Percentiles rank a stretch among this genome's conserved stretches.
Conservation (phyloP, 2,797 vertebrate species). For the Acanthopagrus latus region DNA sequence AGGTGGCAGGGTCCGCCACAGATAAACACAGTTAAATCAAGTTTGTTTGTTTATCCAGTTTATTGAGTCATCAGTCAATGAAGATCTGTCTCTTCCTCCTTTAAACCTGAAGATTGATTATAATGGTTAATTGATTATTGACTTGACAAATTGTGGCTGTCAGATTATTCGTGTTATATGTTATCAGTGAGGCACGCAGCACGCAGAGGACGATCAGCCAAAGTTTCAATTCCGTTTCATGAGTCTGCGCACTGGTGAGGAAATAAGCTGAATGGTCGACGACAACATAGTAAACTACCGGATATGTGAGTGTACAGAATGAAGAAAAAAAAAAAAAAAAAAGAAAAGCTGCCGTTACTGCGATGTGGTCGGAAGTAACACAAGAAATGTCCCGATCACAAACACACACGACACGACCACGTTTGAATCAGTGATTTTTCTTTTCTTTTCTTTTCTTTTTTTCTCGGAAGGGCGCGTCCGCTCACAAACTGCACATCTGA, state of each 20-base stretch:
- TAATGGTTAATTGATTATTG: no score
- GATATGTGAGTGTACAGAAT: neutral
- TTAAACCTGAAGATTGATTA: no score
- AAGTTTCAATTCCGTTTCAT: slow-evolving; percentile 54
- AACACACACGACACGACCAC: neutral
- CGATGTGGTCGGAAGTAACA: neutral
- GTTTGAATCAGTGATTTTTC: neutral
- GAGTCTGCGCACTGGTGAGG: slow-evolving; percentile 13
- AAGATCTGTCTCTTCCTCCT: no score
- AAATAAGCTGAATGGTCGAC: slow-evolving; percentile 14
- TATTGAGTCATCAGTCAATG: no score
- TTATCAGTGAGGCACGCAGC: neutral
- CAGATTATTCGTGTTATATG: no score
- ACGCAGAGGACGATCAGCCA: neutral
- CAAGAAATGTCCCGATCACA: slow-evolving; percentile 25
- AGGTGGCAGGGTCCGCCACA: no score
- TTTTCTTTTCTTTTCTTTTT: neutral
- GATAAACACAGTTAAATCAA: no score
- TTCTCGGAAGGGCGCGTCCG: slow-evolving; percentile 45
- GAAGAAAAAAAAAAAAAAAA: neutral
- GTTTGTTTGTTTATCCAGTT: no score
- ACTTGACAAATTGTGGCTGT: no score
- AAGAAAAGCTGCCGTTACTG: neutral
- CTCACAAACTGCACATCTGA: neutral
- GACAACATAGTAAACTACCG: neutral